Evolutionary conservation across 2,113 vertebrate genomes (phyloP).

Genomic region (Brachionichthys hirsutus): DNA sequence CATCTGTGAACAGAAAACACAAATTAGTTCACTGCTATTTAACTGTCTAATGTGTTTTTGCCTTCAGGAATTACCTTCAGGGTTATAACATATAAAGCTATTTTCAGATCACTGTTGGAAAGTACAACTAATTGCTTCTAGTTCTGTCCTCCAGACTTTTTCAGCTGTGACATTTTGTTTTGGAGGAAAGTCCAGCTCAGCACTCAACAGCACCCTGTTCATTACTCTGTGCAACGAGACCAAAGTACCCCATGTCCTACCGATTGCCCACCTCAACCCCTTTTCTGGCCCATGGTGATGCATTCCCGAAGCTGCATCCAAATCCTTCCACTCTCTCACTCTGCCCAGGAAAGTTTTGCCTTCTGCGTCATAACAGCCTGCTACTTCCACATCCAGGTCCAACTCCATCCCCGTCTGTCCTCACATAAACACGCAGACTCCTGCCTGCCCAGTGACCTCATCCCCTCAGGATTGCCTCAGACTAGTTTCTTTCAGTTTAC

Average conservation of each 20-base stretch:
- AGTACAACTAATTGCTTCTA: constrained; percentile 15
- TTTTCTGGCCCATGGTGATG: constrained; percentile 13
- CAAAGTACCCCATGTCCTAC: constrained; percentile 43
- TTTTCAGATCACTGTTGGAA: constrained; percentile 5
- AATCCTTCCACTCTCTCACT: constrained; percentile 10
- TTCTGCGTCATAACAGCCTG: constrained; percentile 42
- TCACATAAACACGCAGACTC: constrained; percentile 30
- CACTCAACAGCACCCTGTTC: constrained; percentile 37
- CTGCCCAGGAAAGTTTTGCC: constrained; percentile 54
- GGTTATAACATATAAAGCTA: neutral
- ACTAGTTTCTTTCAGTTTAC: constrained; percentile 4
- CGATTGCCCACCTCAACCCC: constrained; percentile 40
- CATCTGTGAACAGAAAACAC: too few relatives aligned
- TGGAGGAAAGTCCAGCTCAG: constrained; percentile 50
- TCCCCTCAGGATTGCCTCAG: constrained; percentile 7
- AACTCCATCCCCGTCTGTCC: constrained; percentile 30
- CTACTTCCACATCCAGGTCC: constrained; percentile 48
- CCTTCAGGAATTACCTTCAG: neutral
- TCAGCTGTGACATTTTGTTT: constrained; percentile 12
- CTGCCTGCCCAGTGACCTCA: constrained; percentile 42
- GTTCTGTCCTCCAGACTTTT: constrained; percentile 12
- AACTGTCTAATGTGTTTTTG: neutral
- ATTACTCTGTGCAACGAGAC: constrained; percentile 22
- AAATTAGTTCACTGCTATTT: neutral
- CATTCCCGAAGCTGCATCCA: constrained; percentile 28